Evolutionary conservation across 92 coral and sea anemone genomes (phyloP).

Genomic region (Epizoanthus rinbou): DNA sequence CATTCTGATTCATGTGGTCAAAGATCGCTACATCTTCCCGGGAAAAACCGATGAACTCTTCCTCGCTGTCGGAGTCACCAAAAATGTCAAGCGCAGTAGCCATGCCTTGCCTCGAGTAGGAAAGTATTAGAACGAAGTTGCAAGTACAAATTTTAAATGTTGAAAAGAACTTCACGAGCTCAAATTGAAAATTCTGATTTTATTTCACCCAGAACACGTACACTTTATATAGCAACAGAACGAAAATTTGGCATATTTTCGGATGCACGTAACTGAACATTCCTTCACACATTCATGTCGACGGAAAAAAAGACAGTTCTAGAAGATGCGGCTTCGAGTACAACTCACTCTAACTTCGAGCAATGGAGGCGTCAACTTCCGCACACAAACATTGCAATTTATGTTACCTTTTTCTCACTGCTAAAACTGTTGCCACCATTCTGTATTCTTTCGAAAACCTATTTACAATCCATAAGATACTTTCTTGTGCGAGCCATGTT

Average conservation of each 20-base stretch:
- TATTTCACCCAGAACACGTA: constrained; percentile 29
- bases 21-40: constrained; percentile 31
- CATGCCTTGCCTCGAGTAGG: constrained; percentile 29
- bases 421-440: constrained; percentile 2
- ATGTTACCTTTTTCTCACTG: constrained; percentile 31
- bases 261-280: constrained; percentile 22
- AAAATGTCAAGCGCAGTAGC: constrained; percentile 36
- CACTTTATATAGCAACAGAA: constrained; percentile 27
- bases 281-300: constrained; percentile 33
- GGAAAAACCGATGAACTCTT: constrained; percentile 29
- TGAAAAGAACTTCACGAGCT: constrained; percentile 28
- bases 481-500: constrained; percentile 26
- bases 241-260: constrained; percentile 11
- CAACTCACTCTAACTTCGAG: constrained; percentile 17
- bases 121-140: constrained; percentile 33
- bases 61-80: constrained; percentile 38
- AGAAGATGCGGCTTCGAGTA: constrained; percentile 17
- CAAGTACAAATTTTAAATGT: constrained; percentile 21
- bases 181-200: constrained; percentile 38
- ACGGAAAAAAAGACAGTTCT: constrained; percentile 29
- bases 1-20: constrained; percentile 31
- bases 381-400: constrained; percentile 21
- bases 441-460: constrained; percentile 8
- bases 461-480: constrained; percentile 31
- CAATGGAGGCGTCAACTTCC: constrained; percentile 17